Percentiles rank a stretch among this genome's conserved stretches.
phyloP scores from a whole-genome alignment of 2,113 vertebrate species.

The Thinocorus orbignyianus region DNA sequence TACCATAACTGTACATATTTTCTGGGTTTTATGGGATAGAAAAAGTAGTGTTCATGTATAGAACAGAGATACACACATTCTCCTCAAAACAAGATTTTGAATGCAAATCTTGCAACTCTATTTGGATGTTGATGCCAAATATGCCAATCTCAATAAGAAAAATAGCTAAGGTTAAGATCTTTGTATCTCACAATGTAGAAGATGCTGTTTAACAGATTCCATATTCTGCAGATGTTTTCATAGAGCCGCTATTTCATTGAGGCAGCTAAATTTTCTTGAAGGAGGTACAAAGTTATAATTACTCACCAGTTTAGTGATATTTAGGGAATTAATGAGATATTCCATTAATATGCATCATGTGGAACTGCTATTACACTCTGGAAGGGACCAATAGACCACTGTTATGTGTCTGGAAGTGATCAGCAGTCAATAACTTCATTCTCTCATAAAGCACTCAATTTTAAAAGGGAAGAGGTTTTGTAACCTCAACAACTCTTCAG shows the following conservation, averaged over 20 bases:
- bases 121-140: background rate
- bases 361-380: background rate
- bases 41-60: background rate
- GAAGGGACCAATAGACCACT: background rate
- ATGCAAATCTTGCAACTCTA: background rate
- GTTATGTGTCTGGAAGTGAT: conserved; percentile 33
- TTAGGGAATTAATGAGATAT: conserved; percentile 47
- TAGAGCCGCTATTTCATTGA: background rate
- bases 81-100: background rate
- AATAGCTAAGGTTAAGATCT: background rate
- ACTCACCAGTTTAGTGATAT: background rate
- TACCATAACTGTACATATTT: background rate
- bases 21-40: background rate
- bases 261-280: conserved; percentile 13
- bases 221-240: background rate
- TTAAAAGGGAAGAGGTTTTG: conserved; percentile 35
- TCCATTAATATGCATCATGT: conserved; percentile 20
- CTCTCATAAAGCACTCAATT: conserved; percentile 9
- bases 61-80: background rate
- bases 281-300: background rate
- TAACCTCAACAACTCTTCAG: conserved; percentile 32
- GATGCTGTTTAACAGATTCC: background rate
- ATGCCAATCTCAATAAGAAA: background rate
- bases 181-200: background rate
- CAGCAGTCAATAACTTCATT: conserved; percentile 42